phyloP scores from a whole-genome alignment of 1,140 invertebrate species.

The Drosophila hydei region DNA sequence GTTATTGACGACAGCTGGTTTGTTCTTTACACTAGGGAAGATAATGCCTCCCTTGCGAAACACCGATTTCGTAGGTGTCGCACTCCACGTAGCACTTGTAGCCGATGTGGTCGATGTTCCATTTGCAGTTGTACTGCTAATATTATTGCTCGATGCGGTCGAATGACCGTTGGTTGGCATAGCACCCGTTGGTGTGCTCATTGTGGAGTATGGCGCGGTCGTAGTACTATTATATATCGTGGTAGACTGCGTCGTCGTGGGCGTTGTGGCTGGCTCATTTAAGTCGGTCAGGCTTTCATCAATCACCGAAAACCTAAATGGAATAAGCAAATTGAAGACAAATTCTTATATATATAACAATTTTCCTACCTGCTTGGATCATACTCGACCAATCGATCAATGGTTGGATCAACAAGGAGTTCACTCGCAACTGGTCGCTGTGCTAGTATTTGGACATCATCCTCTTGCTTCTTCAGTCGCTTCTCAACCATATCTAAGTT shows the following conservation, averaged over 20 bases:
- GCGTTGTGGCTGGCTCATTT: constrained; percentile 55
- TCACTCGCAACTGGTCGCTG: constrained; percentile 89
- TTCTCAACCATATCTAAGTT: constrained; percentile 94
- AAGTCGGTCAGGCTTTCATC: constrained; percentile 79
- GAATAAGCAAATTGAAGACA: background rate
- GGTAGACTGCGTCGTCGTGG: constrained; percentile 58
- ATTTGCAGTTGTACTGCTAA: constrained; percentile 31
- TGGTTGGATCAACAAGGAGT: constrained; percentile 90
- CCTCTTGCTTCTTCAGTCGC: constrained; percentile 91
- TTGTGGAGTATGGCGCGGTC: constrained; percentile 24
- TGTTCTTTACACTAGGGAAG: constrained; percentile 95
- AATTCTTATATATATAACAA: background rate
- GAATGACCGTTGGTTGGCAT: no score
- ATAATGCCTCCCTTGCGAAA: constrained; percentile 91
- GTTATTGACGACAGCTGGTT: constrained; percentile 92
- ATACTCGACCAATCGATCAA: constrained; percentile 90
- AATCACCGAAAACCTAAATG: constrained; percentile 65
- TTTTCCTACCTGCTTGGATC: constrained; percentile 87
- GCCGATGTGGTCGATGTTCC: constrained; percentile 33
- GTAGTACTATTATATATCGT: constrained; percentile 24
- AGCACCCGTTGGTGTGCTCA: constrained; percentile 9
- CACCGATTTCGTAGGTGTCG: constrained; percentile 58
- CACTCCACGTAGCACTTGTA: constrained; percentile 28
- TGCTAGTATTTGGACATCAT: constrained; percentile 86
- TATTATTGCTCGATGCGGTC: constrained; percentile 1